Evolutionary conservation across 2,888 invertebrate species (phyloP).

Genomic region (Oxyscelio sp.): DNA sequence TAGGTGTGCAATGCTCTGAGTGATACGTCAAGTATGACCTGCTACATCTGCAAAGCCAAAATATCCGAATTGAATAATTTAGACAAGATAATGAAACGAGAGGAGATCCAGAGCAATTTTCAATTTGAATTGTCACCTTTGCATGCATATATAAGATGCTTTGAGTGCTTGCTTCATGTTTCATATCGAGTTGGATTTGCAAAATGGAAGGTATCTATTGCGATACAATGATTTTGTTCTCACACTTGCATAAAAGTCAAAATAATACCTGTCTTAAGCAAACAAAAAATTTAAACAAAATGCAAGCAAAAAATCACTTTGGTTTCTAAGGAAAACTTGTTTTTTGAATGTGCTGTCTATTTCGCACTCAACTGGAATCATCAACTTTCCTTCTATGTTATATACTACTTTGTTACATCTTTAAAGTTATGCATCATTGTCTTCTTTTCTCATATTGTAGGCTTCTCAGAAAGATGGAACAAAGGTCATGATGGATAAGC

Average conservation of each 20-base stretch:
- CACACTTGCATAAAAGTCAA: too few species aligned
- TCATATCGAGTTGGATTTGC: conserved; percentile 69
- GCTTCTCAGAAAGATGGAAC: conserved; percentile 70
- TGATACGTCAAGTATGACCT: conserved; percentile 26
- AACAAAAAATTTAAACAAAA: too few species aligned
- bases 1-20: conserved; percentile 30
- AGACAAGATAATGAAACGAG: conserved; percentile 13
- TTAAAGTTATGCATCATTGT: too few species aligned
- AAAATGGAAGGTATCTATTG: conserved; percentile 22
- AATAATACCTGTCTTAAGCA: too few species aligned
- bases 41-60: conserved; percentile 21
- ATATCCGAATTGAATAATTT: conserved; percentile 29
- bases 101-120: conserved; percentile 44
- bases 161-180: conserved; percentile 81
- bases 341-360: too few species aligned
- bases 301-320: too few species aligned
- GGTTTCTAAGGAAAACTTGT: too few species aligned
- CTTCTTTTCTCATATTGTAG: background rate
- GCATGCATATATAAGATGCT: conserved; percentile 77
- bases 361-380: too few species aligned
- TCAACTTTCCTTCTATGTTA: too few species aligned
- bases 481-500: conserved; percentile 41
- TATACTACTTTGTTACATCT: too few species aligned
- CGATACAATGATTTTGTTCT: background rate
- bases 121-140: conserved; percentile 71